phyloP scores from a whole-genome alignment of 2,113 vertebrate species.

The Rafetus swinhoei region DNA sequence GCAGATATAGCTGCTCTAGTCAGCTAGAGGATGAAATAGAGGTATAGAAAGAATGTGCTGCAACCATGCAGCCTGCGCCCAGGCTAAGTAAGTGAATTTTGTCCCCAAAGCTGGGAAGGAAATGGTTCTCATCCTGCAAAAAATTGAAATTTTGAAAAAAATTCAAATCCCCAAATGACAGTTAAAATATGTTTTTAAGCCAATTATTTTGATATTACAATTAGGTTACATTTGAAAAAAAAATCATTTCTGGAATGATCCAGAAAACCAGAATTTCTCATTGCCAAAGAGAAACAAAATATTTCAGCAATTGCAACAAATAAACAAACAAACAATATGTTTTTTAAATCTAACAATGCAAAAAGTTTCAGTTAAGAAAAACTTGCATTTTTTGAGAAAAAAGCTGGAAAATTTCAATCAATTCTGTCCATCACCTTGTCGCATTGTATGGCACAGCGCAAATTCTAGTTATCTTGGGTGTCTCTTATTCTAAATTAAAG shows the following conservation, averaged over 20 bases:
- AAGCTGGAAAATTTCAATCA: too few species aligned
- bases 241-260: neutral
- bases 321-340: too few species aligned
- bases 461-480: neutral
- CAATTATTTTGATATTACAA: too few species aligned
- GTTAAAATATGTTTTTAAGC: too few species aligned
- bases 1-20: neutral
- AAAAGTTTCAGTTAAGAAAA: too few species aligned
- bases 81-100: neutral
- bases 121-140: neutral
- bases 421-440: neutral
- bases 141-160: neutral
- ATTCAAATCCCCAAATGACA: neutral
- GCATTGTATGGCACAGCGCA: neutral
- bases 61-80: neutral
- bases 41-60: neutral
- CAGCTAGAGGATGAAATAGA: neutral
- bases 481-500: neutral
- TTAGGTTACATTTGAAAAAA: neutral
- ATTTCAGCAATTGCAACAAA: too few species aligned
- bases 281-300: too few species aligned
- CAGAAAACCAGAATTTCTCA: too few species aligned
- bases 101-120: neutral
- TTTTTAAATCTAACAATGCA: too few species aligned
- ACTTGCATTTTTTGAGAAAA: neutral